These are phyloP conservation scores for Lampris megalopsis DNA, from an alignment of 2,113 vertebrate genomes.

Conservation along the genomic window DNA sequence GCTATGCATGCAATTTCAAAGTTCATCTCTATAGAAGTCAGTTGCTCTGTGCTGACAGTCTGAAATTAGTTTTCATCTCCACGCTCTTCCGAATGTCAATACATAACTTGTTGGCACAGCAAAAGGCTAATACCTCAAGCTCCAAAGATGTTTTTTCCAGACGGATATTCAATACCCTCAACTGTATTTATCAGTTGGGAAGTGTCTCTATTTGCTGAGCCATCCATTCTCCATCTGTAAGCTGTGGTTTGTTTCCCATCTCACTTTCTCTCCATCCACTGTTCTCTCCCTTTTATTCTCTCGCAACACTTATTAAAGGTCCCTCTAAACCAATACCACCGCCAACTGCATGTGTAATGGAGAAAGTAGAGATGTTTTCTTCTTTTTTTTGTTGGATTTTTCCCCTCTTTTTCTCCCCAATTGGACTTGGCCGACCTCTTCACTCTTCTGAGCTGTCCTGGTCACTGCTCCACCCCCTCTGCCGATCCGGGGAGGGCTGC, in stretches of 20 bases:
- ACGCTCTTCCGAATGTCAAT: conserved; percentile 38
- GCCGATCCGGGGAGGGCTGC: too few relatives aligned
- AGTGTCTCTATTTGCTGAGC: conserved; percentile 31
- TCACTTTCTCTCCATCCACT: conserved; percentile 12
- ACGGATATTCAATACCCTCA: conserved; percentile 35
- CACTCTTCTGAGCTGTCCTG: too few relatives aligned
- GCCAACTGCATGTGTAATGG: conserved; percentile 4
- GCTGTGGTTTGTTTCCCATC: conserved; percentile 27
- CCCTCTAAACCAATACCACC: conserved; percentile 4
- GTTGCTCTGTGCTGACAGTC: conserved; percentile 25
- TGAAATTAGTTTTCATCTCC: conserved; percentile 46
- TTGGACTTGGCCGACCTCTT: too few relatives aligned
- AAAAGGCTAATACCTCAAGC: conserved; percentile 31
- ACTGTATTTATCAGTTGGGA: conserved; percentile 32
- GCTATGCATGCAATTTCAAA: conserved; percentile 11
- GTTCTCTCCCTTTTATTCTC: conserved; percentile 5
- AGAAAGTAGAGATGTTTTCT: neutral
- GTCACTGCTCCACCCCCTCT: too few relatives aligned
- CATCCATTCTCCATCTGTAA: conserved; percentile 23
- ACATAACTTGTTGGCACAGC: conserved; percentile 39
- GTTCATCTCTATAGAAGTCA: conserved; percentile 8
- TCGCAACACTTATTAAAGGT: neutral
- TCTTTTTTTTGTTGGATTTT: too few relatives aligned
- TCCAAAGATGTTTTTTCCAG: neutral
- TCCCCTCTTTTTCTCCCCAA: too few relatives aligned